Evolutionary conservation across 2,888 invertebrate species (phyloP), one percentile per base, ranked within the genome.

Genomic region (Gryllus longicercus): DNA sequence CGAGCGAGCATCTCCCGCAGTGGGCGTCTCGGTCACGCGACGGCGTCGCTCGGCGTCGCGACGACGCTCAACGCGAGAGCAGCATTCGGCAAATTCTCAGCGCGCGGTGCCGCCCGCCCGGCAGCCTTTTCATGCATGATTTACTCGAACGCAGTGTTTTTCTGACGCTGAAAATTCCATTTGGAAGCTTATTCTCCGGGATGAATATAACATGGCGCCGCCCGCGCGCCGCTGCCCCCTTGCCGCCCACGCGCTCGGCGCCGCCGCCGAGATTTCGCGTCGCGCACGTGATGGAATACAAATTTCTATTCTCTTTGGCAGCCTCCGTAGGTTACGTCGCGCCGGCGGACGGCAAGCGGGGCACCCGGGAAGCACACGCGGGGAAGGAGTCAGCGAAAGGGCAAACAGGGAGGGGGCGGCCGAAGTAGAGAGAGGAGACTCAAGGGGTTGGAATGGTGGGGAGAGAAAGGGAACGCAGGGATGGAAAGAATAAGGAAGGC

Each of bases 271-370:
- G 63, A 63, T 63, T 63, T 63, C 63, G n/a, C 12, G 63, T 63
- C 16, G 14, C n/a, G 63, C n/a, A 63, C 63, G 63, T 63, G 63
- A 63, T 63, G n/a, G 63, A 63, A 63, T 63, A 63, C 63, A 63
- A 63, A 63, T 63, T 63, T 63, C 63, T 63, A 63, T 63, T 63
- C 63, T 63, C 63, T 63, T 63, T 63, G 63, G 63, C 63, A 63
- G 63, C 63, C 8, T 38, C 38, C 8, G 5, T 8, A 38, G 8
- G 38, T 38, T 38, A 38, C 38, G 38, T 38, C 38, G 8, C 38
- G 5, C 38, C 8, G 8, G 38, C 38, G 38, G 38, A 38, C 4
- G 38, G 38, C 38, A 38, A 38, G 38, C 38, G 38, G 63, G 12
- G 63, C 63, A 5, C 4, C 10, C 63, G 63, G 16, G 63, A 18